phyloP scores from a whole-genome alignment of 2,797 vertebrate species.

The Clarias pachynema region DNA sequence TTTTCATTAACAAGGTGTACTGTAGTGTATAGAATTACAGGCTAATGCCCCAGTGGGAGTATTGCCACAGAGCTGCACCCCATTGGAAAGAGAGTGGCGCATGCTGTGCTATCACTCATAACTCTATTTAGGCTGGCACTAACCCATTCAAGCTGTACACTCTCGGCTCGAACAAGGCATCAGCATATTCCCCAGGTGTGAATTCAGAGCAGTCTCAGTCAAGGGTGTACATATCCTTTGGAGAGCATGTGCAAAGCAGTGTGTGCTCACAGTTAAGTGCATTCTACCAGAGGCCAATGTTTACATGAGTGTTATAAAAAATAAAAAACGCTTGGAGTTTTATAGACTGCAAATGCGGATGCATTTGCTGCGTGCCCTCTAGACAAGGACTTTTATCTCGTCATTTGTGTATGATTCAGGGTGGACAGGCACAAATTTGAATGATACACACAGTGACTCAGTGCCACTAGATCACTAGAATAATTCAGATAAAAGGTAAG shows the following conservation, averaged over 20 bases:
- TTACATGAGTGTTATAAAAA: slow-evolving; percentile 42
- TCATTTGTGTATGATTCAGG: slow-evolving; percentile 40
- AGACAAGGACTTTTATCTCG: slow-evolving; percentile 32
- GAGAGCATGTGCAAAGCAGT: slow-evolving; percentile 29
- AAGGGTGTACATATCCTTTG: slow-evolving; percentile 31
- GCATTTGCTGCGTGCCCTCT: slow-evolving; percentile 40
- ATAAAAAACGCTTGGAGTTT: slow-evolving; percentile 24
- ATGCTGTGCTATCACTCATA: slow-evolving; percentile 46
- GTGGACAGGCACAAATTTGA: slow-evolving; percentile 27
- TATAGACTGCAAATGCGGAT: slow-evolving; percentile 35
- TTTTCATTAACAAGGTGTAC: slow-evolving; percentile 68
- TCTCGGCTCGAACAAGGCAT: slow-evolving; percentile 28
- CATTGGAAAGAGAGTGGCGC: slow-evolving; percentile 19
- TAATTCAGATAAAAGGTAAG: not conserved
- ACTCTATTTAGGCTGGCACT: slow-evolving; percentile 49
- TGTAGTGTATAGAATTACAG: slow-evolving; percentile 32
- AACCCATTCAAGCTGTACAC: slow-evolving; percentile 38
- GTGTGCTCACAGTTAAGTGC: slow-evolving; percentile 35
- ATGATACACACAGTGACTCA: not conserved
- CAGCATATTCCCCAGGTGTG: slow-evolving; percentile 32
- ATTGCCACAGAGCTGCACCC: slow-evolving; percentile 7
- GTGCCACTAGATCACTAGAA: not conserved
- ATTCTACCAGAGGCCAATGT: slow-evolving; percentile 52
- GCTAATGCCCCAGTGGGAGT: slow-evolving; percentile 35
- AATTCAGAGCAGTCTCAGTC: slow-evolving; percentile 19